Conservation (phyloP, 1,140 invertebrate species). For the Cotesia glomerata region DNA sequence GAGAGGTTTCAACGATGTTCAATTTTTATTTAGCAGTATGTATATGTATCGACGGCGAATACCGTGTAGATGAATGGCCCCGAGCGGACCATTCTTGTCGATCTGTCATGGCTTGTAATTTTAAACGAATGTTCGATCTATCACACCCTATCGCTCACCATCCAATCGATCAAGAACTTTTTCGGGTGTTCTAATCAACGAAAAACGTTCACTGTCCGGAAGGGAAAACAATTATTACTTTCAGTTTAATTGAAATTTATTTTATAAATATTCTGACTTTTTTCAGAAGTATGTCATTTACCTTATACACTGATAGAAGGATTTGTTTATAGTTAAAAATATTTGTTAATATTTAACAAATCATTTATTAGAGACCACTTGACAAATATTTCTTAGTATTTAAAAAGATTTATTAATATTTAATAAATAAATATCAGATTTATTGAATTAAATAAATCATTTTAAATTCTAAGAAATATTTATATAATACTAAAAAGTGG, state of each 20-base stretch:
- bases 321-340: too few species aligned
- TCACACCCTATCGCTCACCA: neutral
- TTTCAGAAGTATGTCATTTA: neutral
- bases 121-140: constrained; percentile 30
- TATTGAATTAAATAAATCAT: too few species aligned
- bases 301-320: too few species aligned
- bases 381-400: too few species aligned
- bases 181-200: constrained; percentile 24
- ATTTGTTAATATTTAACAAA: too few species aligned
- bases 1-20: neutral
- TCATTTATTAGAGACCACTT: too few species aligned
- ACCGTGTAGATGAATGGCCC: constrained; percentile 24
- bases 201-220: neutral
- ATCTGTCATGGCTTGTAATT: constrained; percentile 32
- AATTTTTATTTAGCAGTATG: neutral
- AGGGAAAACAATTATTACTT: neutral
- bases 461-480: too few species aligned
- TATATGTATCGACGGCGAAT: constrained; percentile 1
- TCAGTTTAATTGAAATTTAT: neutral
- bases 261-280: neutral
- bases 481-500: too few species aligned
- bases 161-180: constrained; percentile 35
- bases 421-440: too few species aligned
- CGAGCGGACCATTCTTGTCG: constrained; percentile 19
- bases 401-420: too few species aligned